Conservation (phyloP, 2,113 vertebrate genomes). For the Sclerurus mexicanus region DNA sequence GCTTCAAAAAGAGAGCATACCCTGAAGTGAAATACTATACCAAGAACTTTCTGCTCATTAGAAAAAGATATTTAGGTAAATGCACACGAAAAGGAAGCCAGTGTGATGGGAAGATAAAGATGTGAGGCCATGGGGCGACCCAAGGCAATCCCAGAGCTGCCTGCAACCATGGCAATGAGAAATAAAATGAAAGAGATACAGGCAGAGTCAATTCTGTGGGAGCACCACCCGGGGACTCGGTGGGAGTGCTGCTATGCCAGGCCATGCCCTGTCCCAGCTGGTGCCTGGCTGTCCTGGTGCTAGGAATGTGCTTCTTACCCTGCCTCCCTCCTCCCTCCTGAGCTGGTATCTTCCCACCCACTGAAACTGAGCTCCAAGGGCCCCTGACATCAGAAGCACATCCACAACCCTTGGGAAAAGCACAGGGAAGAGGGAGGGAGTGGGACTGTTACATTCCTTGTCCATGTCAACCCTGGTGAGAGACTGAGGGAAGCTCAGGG, state of each 20-base stretch:
- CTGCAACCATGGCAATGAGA: neutral
- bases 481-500: neutral
- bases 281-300: neutral
- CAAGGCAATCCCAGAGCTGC: neutral
- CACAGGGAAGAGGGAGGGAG: neutral
- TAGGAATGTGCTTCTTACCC: neutral
- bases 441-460: neutral
- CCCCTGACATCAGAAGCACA: fast-evolving
- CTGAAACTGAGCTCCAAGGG: fast-evolving
- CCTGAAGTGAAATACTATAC: constrained; percentile 19
- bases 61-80: neutral
- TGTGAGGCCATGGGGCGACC: fast-evolving
- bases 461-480: fast-evolving
- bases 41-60: neutral
- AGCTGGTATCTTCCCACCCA: neutral
- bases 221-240: neutral
- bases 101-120: neutral
- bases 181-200: neutral
- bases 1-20: constrained; percentile 24
- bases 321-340: neutral
- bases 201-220: neutral
- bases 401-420: neutral
- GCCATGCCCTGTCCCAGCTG: neutral
- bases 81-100: neutral
- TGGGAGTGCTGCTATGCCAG: neutral